phyloP scores from a whole-genome alignment of 2,113 vertebrate genomes.

The Otocyon megalotis region DNA sequence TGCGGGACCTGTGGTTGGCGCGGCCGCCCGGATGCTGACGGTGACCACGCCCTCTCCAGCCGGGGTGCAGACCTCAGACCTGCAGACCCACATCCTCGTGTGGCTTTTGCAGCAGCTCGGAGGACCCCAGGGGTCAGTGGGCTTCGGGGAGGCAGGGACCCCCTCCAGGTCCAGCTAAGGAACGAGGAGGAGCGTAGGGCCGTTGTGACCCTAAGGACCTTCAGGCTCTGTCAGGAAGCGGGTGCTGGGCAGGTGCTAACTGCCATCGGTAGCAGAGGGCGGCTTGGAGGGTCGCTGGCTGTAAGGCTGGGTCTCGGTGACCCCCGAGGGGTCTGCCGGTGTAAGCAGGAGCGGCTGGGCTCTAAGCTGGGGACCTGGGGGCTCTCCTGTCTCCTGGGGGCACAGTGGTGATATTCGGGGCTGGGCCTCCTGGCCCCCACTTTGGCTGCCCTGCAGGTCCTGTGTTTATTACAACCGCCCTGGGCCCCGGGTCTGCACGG shows the following conservation, averaged over 20 bases:
- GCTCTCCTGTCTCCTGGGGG: neutral
- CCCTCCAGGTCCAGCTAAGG: neutral
- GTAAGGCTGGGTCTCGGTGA: neutral
- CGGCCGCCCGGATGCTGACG: neutral
- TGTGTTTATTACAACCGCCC: accelerated
- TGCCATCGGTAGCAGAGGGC: accelerated
- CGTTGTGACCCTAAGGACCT: accelerated
- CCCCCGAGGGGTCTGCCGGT: neutral
- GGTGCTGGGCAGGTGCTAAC: accelerated
- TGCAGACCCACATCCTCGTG: neutral
- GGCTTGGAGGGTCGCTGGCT: neutral
- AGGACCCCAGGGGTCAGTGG: neutral
- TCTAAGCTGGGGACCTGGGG: neutral
- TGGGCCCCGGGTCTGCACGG: accelerated
- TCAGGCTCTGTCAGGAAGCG: neutral
- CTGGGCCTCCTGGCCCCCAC: neutral
- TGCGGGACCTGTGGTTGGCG: neutral
- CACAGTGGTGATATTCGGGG: accelerated
- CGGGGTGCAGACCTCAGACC: neutral
- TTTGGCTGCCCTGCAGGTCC: neutral
- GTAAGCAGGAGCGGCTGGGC: neutral
- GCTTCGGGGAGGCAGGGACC: neutral
- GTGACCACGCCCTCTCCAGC: neutral
- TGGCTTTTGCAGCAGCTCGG: neutral
- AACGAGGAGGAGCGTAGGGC: neutral